Evolutionary conservation across 2,888 invertebrate species (phyloP), one percentile per base, ranked within the genome.

Genomic region (Oligia strigilis): DNA sequence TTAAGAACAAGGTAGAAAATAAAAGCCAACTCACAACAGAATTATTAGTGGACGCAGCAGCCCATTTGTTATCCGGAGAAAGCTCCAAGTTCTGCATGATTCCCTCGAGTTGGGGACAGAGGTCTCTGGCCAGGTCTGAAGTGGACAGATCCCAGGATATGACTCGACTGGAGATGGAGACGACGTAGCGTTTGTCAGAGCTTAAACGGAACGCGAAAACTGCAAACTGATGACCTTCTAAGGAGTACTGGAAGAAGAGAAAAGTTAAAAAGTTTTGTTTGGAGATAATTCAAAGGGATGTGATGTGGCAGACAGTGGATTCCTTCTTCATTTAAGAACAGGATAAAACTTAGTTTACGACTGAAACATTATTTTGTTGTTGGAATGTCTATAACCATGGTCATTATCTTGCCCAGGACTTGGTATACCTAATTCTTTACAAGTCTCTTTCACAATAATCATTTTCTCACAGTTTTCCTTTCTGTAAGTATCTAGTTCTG

Each of bases 201-300:
- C 99, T 99, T 49, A 99, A 94, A 19, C 98, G 98, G 93, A 99
- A 99, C 2, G 98, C 99, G 94, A 99, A 99, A 0, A 99, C 99
- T 0, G 99, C 99, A 93, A 99, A 99, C 93, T 99, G 99, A 95
- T 99, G 99, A 0, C 99, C 99, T 97, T 99, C 99, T 69, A 99
- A 95, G 0, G 99, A 99, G 93, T 99, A 99, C 98, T 99, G 95
- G 11, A 96, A 96, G 70, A n/a, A 43, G 43, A 8, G 5, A 58
- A 11, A 14, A 13, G 5, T 11, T 49, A 23, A 14, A 36, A 17
- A 52, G 52, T 49, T n/a, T 67, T 4, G 1, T 46, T 46, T 29
- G 1, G 11, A 6, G 5, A 49, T 52, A 5, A 6, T 29, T 70
- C 11, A 6, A 17, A 65, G 13, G 19, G 11, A 6, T 40, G 19